Evolutionary conservation across 2,113 vertebrate species (phyloP), one percentile per base, ranked within the genome.

Genomic region (Cairina moschata): DNA sequence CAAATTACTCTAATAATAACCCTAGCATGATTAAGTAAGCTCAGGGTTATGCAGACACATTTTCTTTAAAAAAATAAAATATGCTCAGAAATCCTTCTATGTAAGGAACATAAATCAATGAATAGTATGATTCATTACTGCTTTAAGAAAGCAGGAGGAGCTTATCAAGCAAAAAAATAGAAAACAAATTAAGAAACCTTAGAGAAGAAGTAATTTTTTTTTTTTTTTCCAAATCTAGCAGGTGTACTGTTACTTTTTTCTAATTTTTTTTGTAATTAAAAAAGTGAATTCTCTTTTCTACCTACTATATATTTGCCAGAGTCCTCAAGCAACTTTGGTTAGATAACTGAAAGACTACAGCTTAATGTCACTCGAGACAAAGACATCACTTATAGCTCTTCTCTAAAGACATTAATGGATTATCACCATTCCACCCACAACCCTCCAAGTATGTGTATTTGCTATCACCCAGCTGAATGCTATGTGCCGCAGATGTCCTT

Each of bases 401-500:
- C 25, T 73, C 18, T 68, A 68, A 73, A 75, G 48, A 54, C 13
- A 13, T 58, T 80, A 52, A 38, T 2, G 0, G 6, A 32, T 86
- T 83, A 78, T n/a, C 13, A 8, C 17, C 79, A 28, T 66, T 60
- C 20, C 3, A 65, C 14, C 8, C 29, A 68, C 52, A 82, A 2
- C 1, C 8, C 11, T 75, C 48, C 12, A 20, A 32, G 11, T 46
- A 42, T 9, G 2, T 54, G 8, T 59, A 44, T 71, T 82, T 93
- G 48, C 9, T 75, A 13, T 28, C 23, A 50, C 42, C 59, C 52
- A 60, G 59, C 20, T 55, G 32, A 66, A n/a, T 40, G 40, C 9
- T 40, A 1, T 63, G 17, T 58, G 17, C 46, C 11, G 31, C 28
- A 84, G 60, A 23, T 40, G 23, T 0, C 0, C 10, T 56, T 88